These are phyloP conservation scores for Leucania comma DNA, from an alignment of 2,888 invertebrate species.

Conservation along the genomic window DNA sequence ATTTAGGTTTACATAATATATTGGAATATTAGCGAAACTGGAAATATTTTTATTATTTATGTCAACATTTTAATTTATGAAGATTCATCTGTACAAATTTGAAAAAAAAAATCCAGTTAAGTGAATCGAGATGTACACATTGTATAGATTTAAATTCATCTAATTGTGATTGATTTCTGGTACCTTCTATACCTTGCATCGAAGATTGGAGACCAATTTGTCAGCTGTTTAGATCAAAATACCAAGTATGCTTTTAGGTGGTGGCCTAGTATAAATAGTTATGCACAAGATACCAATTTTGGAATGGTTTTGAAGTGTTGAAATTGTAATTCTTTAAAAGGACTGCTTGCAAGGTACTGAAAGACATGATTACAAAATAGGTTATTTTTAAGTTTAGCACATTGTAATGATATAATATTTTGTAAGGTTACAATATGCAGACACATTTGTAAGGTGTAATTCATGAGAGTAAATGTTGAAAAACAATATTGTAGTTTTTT, in stretches of 20 bases:
- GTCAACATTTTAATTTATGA: conserved; percentile 59
- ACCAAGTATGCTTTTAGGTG: conserved; percentile 71
- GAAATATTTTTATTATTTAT: conserved; percentile 66
- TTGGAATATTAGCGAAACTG: conserved; percentile 57
- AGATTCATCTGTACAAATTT: conserved; percentile 65
- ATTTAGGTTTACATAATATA: conserved; percentile 63
- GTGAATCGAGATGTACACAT: conserved; percentile 64
- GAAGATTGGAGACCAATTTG: conserved; percentile 61
- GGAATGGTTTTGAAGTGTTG: conserved; percentile 59
- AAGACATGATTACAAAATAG: conserved; percentile 87
- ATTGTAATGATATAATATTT: conserved; percentile 87
- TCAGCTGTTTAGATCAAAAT: conserved; percentile 60
- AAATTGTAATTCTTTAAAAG: conserved; percentile 73
- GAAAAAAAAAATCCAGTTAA: conserved; percentile 64
- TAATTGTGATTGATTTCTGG: conserved; percentile 67
- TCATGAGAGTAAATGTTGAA: conserved; percentile 90
- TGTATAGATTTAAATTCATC: conserved; percentile 64
- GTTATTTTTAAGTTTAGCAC: conserved; percentile 90
- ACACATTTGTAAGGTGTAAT: conserved; percentile 90
- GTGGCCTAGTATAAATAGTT: conserved; percentile 77
- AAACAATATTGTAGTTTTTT: conserved; percentile 70
- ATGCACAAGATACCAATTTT: conserved; percentile 77
- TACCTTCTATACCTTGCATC: conserved; percentile 72
- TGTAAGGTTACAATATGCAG: conserved; percentile 89
- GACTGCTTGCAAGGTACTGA: conserved; percentile 87